Evolutionary conservation across 2,797 vertebrate species (phyloP).

Genomic region (Acomys russatus): DNA sequence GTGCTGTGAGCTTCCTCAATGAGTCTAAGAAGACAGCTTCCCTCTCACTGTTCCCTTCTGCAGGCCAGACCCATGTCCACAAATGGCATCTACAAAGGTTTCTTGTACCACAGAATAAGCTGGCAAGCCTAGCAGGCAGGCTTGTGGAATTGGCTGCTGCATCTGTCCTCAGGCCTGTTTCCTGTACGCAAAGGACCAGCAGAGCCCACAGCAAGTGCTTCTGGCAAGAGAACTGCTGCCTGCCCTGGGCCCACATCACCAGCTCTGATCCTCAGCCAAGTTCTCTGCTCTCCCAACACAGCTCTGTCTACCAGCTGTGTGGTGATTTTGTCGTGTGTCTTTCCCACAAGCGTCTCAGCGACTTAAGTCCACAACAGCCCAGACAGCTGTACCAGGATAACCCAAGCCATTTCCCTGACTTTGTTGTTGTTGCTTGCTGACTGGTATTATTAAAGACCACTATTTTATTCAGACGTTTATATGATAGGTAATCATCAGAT

Average conservation of each 20-base stretch:
- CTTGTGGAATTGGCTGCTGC: not conserved
- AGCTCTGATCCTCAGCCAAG: not conserved
- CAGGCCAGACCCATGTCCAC: not conserved
- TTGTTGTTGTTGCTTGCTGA: not conserved
- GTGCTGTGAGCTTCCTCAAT: not conserved
- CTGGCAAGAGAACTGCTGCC: not conserved
- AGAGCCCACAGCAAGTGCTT: not conserved
- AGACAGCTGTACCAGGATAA: not conserved
- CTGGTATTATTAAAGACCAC: not conserved
- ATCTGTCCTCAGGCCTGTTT: not conserved
- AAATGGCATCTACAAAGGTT: not conserved
- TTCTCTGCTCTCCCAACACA: not conserved
- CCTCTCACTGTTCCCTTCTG: not conserved
- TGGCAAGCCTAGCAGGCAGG: not conserved
- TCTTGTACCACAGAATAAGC: not conserved
- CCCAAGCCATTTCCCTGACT: not conserved
- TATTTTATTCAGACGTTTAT: conserved; percentile 18
- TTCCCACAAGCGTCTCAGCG: not conserved
- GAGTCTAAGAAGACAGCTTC: not conserved
- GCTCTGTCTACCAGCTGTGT: accelerated
- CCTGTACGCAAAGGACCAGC: not conserved
- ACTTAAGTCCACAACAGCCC: not conserved
- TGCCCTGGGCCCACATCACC: no score
- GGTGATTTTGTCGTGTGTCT: not conserved
- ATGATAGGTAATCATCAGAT: conserved; percentile 1